A percentile compares a stretch with the other conserved stretches of the same genome.
phyloP scores from a whole-genome alignment of 2,113 vertebrate species.

The Chaetodon trifascialis region DNA sequence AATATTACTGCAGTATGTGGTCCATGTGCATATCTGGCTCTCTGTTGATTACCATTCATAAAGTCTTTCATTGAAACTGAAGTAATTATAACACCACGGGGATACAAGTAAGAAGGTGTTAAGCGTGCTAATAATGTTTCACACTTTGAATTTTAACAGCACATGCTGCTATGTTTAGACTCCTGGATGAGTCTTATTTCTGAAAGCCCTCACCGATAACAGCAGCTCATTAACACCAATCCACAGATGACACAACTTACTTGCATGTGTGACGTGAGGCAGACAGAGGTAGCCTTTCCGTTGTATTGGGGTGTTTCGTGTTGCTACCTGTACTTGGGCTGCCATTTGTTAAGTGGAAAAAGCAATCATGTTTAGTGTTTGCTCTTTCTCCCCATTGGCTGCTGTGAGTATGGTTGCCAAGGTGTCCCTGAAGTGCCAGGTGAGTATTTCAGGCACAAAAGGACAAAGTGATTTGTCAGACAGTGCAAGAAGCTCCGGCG shows the following conservation, averaged over 20 bases:
- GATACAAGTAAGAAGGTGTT: conserved; percentile 13
- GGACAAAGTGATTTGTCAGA: conserved; percentile 36
- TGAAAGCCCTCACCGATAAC: not conserved
- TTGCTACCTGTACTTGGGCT: not conserved
- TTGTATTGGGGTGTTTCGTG: not conserved
- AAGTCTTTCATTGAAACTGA: conserved; percentile 7
- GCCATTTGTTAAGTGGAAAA: conserved; percentile 31
- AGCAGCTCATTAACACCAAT: conserved; percentile 29
- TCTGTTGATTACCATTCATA: conserved; percentile 24
- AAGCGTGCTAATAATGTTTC: conserved; percentile 39
- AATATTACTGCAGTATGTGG: not conserved
- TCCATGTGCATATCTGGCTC: not conserved
- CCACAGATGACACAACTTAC: not conserved
- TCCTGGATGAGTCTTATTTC: not conserved
- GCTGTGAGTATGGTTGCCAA: conserved; percentile 46
- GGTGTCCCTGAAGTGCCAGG: conserved; percentile 46
- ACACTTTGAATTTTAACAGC: conserved; percentile 27
- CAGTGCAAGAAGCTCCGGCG: not conserved
- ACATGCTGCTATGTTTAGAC: conserved; percentile 23
- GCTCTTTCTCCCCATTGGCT: conserved; percentile 37
- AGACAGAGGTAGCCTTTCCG: not conserved
- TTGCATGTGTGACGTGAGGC: not conserved
- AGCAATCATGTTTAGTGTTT: conserved; percentile 36
- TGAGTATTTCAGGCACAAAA: conserved; percentile 49
- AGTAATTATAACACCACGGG: conserved; percentile 5